These are phyloP conservation scores for Hycleus phaleratus DNA, from an alignment of 1,140 invertebrate genomes.

Conservation along the genomic window DNA sequence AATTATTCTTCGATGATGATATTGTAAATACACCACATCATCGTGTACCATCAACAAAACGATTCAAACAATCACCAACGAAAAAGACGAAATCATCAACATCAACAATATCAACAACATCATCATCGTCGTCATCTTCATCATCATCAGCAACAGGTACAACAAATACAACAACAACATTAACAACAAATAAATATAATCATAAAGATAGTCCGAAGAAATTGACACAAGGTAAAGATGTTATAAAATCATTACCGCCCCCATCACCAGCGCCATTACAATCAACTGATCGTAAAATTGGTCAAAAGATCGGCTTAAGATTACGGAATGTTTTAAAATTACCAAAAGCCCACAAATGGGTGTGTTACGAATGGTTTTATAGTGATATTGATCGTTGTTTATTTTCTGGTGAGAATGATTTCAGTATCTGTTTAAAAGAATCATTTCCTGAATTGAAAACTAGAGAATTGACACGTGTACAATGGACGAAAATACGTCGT, in stretches of 20 bases:
- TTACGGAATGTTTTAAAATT: constrained; percentile 94
- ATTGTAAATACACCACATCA: constrained; percentile 73
- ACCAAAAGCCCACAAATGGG: constrained; percentile 98
- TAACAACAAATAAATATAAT: constrained; percentile 24
- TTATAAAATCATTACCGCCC: not conserved
- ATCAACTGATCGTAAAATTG: constrained; percentile 66
- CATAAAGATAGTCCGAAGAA: constrained; percentile 34
- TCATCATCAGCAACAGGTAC: constrained; percentile 12
- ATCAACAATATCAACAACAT: constrained; percentile 37
- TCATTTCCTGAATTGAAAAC: constrained; percentile 90
- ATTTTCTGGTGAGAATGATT: constrained; percentile 95
- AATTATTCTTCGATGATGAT: constrained; percentile 85
- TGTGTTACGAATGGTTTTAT: constrained; percentile 99
- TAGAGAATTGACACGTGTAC: constrained; percentile 74
- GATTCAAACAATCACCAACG: constrained; percentile 43
- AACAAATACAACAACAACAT: constrained; percentile 5
- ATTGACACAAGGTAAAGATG: not conserved
- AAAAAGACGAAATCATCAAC: constrained; percentile 45
- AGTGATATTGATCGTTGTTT: constrained; percentile 94
- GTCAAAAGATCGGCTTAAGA: constrained; percentile 82
- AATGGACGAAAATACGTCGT: constrained; percentile 92
- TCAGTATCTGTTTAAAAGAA: constrained; percentile 88
- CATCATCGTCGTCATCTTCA: not conserved
- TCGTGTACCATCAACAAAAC: constrained; percentile 55
- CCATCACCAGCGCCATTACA: constrained; percentile 38